Percentiles rank a stretch among this genome's conserved stretches.
Conservation (phyloP, 2,888 invertebrate species). For the Dasypolia templi region DNA sequence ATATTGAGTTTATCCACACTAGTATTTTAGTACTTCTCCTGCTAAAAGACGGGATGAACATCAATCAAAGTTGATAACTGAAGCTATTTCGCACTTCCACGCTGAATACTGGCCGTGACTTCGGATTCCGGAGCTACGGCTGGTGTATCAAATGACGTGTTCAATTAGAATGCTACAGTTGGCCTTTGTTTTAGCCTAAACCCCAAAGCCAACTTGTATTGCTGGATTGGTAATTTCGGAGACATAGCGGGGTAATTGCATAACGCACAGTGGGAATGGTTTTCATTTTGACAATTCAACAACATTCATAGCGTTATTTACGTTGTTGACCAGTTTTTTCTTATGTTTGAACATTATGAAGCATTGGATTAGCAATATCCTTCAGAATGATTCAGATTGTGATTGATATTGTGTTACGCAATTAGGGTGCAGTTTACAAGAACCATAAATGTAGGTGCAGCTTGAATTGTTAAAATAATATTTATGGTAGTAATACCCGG, state of each 20-base stretch:
- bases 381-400: too few relatives aligned
- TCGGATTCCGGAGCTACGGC: slow-evolving; percentile 36
- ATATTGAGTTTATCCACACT: background rate
- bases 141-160: slow-evolving; percentile 32
- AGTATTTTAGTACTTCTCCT: slow-evolving; percentile 1
- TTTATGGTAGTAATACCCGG: slow-evolving; percentile 20
- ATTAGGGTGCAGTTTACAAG: background rate
- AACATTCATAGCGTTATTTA: too few relatives aligned
- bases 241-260: too few relatives aligned
- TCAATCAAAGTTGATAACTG: slow-evolving; percentile 27
- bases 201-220: background rate
- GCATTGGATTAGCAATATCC: too few relatives aligned
- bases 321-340: too few relatives aligned
- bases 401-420: too few relatives aligned
- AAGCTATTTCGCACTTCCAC: slow-evolving; percentile 32
- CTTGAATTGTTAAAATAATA: background rate
- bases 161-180: slow-evolving; percentile 2
- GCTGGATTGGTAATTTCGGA: background rate
- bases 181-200: slow-evolving; percentile 4
- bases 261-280: too few relatives aligned
- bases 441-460: background rate
- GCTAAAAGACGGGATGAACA: slow-evolving; percentile 1
- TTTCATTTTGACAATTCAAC: too few relatives aligned
- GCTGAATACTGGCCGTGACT: slow-evolving; percentile 47
- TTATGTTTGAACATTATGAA: too few relatives aligned